Percentiles rank a stretch among this genome's conserved stretches.
phyloP scores from a whole-genome alignment of 35 echinoderm and acorn worm genomes.

The Ptychodera flava region DNA sequence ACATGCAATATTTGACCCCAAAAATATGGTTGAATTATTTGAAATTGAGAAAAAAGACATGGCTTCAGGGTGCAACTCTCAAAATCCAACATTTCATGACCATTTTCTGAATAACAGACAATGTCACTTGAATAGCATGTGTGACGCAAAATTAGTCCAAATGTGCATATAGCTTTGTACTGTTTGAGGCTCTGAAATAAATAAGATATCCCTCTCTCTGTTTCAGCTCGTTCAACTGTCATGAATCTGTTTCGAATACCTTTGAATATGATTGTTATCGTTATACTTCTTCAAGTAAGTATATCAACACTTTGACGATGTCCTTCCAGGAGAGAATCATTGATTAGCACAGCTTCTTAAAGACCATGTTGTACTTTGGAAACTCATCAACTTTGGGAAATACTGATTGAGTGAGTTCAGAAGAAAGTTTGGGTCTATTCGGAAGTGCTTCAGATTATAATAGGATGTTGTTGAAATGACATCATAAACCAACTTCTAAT shows the following conservation, averaged over 20 bases:
- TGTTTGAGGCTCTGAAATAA: background rate
- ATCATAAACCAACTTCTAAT: background rate
- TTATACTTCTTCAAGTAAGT: slow-evolving; percentile 41
- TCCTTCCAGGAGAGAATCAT: background rate
- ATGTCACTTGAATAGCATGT: background rate
- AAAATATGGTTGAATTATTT: too few relatives aligned
- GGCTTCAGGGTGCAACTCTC: background rate
- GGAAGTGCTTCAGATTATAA: background rate
- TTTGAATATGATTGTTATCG: slow-evolving; percentile 46
- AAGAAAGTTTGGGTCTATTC: background rate
- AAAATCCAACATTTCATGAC: background rate
- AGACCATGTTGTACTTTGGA: background rate
- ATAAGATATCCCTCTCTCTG: background rate
- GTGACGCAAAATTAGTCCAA: background rate
- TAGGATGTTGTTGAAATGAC: background rate
- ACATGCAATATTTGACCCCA: too few relatives aligned
- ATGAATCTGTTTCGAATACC: slow-evolving; percentile 56
- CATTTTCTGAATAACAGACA: background rate
- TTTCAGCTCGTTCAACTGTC: slow-evolving; percentile 42
- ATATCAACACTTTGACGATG: background rate
- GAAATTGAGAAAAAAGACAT: background rate
- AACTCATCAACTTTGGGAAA: background rate
- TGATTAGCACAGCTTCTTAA: too few relatives aligned
- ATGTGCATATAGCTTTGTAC: background rate
- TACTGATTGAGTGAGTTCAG: background rate